Evolutionary conservation across 2,888 invertebrate species (phyloP).

Genomic region (Cynaeus angustus): DNA sequence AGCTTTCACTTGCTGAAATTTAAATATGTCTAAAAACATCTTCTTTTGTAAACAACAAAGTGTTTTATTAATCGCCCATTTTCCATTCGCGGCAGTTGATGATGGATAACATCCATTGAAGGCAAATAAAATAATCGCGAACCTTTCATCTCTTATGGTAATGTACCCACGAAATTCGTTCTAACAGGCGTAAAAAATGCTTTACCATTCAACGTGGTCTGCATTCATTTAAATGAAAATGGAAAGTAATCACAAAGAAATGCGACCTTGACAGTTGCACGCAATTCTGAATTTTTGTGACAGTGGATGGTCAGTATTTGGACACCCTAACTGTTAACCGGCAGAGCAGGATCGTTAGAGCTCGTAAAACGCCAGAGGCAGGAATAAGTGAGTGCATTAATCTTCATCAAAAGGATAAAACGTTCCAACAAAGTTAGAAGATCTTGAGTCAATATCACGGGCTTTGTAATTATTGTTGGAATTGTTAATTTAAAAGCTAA

Average conservation of each 20-base stretch:
- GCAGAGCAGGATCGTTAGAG: background rate
- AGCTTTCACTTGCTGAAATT: background rate
- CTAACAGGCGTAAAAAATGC: constrained; percentile 9
- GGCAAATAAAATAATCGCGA: constrained; percentile 13
- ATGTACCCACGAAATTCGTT: constrained; percentile 13
- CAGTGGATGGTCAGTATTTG: background rate
- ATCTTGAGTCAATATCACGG: background rate
- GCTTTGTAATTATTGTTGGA: background rate
- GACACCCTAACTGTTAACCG: constrained; percentile 1
- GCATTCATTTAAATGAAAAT: constrained; percentile 35
- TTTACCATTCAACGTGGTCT: constrained; percentile 9
- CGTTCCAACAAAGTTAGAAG: constrained; percentile 1
- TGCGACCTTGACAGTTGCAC: constrained; percentile 30
- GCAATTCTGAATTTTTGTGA: background rate
- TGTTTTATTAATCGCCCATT: background rate
- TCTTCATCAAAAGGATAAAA: constrained; percentile 6
- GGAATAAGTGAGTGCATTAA: background rate
- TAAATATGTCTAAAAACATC: background rate
- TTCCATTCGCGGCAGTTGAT: constrained; percentile 2
- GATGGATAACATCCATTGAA: constrained; percentile 14
- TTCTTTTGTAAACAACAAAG: background rate
- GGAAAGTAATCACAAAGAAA: constrained; percentile 32
- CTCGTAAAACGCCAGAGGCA: background rate
- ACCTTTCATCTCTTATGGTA: constrained; percentile 15
- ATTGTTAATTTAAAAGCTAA: background rate